Evolutionary conservation across 2,888 invertebrate genomes (phyloP), one percentile per base, ranked within the genome.

Genomic region (Cryptus armator): DNA sequence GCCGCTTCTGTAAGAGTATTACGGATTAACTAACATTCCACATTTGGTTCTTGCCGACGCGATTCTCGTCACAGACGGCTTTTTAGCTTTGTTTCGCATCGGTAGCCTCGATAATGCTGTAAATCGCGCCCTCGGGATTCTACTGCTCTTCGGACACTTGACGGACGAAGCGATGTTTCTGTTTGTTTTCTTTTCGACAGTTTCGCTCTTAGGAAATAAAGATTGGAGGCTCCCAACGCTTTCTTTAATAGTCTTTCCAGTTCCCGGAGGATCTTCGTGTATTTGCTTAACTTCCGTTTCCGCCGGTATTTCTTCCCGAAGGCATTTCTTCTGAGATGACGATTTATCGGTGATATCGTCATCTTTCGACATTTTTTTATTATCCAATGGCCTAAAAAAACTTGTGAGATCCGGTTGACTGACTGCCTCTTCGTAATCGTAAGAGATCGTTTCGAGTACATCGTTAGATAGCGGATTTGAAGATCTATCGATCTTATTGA

Each of bases 381-480:
- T 29, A 1, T 79, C 59, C 0, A 66, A 32, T 5, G n/a, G 62
- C 19, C 75, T 81, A 43, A 87, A 66, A 44, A 89, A 86, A 53
- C 83, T 79, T 1, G 87, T 74, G 19, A 90, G 83, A 46, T 89
- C 89, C 6, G 91, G 88, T 14, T 89, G 89, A 32, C 86, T 87
- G 44, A 89, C 46, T 7, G 88, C 87, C 1, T 87, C 90, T 6
- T 90, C 88, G 37, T 89, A 89, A 66, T 91, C 87, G 79, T 87
- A 88, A 0, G 87, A 86, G 24, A 87, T 74, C 0, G 71, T 44
- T 46, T 74, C 62, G 0, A 81, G 7, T n/a, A 85, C 81, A 9
- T 83, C 74, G 24, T 44, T 51, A 29, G 76, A 79, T 46, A 59
- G 51, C 16, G 32, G 16, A 1, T 44, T 70, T 24, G n/a, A n/a